A percentile compares a stretch with the other conserved stretches of the same genome.
Evolutionary conservation across 2,888 invertebrate species (phyloP).

Genomic region (Protonemura montana): DNA sequence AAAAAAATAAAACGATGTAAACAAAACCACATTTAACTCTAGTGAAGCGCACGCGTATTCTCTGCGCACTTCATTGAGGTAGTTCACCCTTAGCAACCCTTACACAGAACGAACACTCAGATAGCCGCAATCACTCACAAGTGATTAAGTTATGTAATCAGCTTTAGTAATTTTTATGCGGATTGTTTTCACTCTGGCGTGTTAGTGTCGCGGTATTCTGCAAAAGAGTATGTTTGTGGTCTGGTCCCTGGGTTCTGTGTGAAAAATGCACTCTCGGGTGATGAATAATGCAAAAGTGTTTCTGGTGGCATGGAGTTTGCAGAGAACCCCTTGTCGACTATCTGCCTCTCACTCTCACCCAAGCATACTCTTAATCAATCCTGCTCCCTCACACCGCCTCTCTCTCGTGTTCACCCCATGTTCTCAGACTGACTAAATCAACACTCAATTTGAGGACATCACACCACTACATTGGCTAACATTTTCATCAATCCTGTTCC

Average conservation of each 20-base stretch:
- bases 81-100: background rate
- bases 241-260: constrained; percentile 48
- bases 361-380: background rate
- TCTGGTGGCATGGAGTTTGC: constrained; percentile 24
- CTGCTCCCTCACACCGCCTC: background rate
- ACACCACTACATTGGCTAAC: constrained; percentile 21
- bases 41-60: background rate
- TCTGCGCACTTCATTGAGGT: background rate
- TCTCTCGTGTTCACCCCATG: constrained; percentile 24
- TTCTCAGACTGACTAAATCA: constrained; percentile 44
- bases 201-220: constrained; percentile 30
- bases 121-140: constrained; percentile 14
- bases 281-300: constrained; percentile 52
- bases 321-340: constrained; percentile 20
- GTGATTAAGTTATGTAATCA: constrained; percentile 28
- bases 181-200: constrained; percentile 15
- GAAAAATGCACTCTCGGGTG: constrained; percentile 53
- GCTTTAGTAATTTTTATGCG: constrained; percentile 22
- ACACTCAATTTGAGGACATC: constrained; percentile 47
- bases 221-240: constrained; percentile 41
- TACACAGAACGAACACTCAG: background rate
- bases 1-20: too few species aligned
- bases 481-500: constrained; percentile 7
- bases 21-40: too few species aligned
- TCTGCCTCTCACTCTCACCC: background rate